Conservation (phyloP, 2,113 vertebrate genomes). For the Siphamia tubifer region DNA sequence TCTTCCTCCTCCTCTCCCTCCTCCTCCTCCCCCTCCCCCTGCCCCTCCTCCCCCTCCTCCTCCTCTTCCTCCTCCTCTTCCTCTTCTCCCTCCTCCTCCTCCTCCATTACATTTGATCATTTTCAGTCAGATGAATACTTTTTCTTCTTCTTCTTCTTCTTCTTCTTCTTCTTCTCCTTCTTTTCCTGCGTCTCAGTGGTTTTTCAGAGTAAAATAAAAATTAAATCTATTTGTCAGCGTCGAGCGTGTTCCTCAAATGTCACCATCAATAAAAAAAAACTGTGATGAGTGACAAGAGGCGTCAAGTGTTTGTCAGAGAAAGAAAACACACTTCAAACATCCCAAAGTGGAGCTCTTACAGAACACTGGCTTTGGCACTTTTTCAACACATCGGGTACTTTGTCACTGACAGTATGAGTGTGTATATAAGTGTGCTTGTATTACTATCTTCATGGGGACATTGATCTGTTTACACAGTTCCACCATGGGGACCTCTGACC, state of each 20-base stretch:
- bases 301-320: conserved; percentile 29
- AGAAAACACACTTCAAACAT: conserved; percentile 46
- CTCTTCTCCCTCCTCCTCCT: no score
- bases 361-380: conserved; percentile 39
- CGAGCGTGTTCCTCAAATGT: conserved; percentile 26
- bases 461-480: no score
- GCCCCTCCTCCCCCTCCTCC: no score
- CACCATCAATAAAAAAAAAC: conserved; percentile 25
- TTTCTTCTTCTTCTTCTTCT: no score
- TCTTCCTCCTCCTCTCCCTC: no score
- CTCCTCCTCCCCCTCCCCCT: conserved; percentile 17
- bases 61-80: neutral
- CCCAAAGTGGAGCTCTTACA: conserved; percentile 54
- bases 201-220: neutral
- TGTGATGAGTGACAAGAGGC: conserved; percentile 32
- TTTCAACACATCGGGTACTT: conserved; percentile 57
- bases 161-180: no score
- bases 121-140: neutral
- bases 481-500: no score
- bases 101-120: conserved; percentile 7
- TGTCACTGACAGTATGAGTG: conserved; percentile 43
- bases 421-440: no score
- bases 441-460: no score
- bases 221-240: conserved; percentile 2
- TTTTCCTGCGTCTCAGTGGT: conserved; percentile 6